Conservation (phyloP, 2,888 invertebrate genomes). For the Morpho deidamia region DNA sequence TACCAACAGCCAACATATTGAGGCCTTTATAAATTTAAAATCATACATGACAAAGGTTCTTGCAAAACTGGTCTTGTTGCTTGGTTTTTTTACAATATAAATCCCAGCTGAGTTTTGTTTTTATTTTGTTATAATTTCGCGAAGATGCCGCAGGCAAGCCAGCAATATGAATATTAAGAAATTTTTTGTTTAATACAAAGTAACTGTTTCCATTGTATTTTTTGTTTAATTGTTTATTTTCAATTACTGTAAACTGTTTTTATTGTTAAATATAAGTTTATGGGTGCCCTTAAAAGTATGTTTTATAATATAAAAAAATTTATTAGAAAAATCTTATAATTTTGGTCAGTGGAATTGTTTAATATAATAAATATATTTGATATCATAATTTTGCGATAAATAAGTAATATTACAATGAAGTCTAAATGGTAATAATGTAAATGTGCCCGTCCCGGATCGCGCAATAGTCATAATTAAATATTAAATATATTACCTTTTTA, state of each 20-base stretch:
- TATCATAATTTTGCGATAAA: background rate
- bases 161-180: conserved; percentile 65
- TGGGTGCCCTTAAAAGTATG: too few species aligned
- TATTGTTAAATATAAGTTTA: too few species aligned
- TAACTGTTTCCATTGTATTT: conserved; percentile 36
- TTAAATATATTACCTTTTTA: conserved; percentile 4
- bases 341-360: too few species aligned
- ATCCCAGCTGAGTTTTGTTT: conserved; percentile 54
- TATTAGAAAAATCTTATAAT: too few species aligned
- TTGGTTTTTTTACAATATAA: conserved; percentile 60
- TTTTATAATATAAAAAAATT: too few species aligned
- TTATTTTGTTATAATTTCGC: conserved; percentile 74
- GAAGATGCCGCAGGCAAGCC: conserved; percentile 62
- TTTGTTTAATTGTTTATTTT: conserved; percentile 10
- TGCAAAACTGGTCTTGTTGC: conserved; percentile 30
- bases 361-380: background rate
- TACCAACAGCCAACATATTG: conserved; percentile 30
- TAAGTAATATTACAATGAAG: conserved; percentile 3
- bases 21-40: conserved; percentile 24
- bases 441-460: conserved; percentile 1
- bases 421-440: conserved; percentile 4
- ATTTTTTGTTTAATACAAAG: conserved; percentile 44
- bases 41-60: conserved; percentile 28
- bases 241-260: too few species aligned
- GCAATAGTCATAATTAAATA: background rate